Conservation (phyloP, 1,140 invertebrate genomes). For the Camponotus pennsylvanicus region DNA sequence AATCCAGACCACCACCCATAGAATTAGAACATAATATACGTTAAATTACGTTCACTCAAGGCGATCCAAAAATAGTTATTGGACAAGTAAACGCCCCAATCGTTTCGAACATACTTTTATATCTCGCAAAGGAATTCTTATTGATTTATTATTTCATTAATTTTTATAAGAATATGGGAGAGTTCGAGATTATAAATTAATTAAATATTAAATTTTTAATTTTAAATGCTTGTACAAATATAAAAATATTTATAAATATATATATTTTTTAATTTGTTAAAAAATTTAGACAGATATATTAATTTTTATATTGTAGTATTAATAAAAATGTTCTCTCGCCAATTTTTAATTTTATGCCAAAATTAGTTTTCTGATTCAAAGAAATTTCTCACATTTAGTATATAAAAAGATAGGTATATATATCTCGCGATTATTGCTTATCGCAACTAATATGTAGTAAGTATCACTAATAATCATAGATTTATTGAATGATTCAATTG, state of each 20-base stretch:
- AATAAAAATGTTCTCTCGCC: background rate
- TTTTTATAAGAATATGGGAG: background rate
- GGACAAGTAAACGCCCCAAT: background rate
- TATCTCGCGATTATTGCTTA: background rate
- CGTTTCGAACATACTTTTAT: background rate
- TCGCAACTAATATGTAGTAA: background rate
- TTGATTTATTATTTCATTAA: background rate
- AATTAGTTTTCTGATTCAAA: background rate
- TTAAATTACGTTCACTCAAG: background rate
- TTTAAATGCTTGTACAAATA: background rate
- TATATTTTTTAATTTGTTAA: background rate
- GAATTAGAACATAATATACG: conserved; percentile 14
- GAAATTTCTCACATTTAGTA: background rate
- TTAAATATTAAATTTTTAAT: background rate
- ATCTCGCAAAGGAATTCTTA: background rate
- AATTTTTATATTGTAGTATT: background rate
- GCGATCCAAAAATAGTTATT: background rate
- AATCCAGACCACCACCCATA: conserved; percentile 24
- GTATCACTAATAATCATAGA: background rate
- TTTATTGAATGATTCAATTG: background rate
- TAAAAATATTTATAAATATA: background rate
- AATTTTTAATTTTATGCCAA: background rate
- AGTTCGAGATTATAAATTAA: background rate
- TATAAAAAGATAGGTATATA: background rate
- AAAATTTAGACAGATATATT: background rate